phyloP scores from a whole-genome alignment of 2,113 vertebrate genomes.

The Loxodonta africana region DNA sequence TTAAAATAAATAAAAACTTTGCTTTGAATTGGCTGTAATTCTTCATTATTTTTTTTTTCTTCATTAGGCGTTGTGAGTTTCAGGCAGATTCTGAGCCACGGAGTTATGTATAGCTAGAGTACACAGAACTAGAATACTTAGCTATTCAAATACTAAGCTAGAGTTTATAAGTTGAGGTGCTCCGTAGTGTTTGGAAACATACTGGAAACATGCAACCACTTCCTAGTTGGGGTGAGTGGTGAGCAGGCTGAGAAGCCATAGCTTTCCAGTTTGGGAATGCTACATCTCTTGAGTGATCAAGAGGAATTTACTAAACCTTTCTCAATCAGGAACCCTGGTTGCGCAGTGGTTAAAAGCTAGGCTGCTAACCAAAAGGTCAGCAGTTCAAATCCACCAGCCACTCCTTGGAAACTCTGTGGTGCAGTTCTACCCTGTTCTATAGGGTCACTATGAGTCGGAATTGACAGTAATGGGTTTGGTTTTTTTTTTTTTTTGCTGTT shows the following conservation, averaged over 20 bases:
- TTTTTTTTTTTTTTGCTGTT: too few relatives aligned
- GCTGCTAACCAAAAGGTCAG: too few relatives aligned
- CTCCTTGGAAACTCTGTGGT: too few relatives aligned
- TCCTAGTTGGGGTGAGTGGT: not conserved
- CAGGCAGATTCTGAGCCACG: not conserved
- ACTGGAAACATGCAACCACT: not conserved
- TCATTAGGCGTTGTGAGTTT: not conserved
- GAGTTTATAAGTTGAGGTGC: not conserved
- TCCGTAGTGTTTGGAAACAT: not conserved
- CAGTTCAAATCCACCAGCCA: too few relatives aligned
- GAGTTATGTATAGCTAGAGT: not conserved
- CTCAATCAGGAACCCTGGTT: not conserved
- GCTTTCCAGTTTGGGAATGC: not conserved
- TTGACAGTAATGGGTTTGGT: too few relatives aligned
- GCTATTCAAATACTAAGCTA: too few relatives aligned
- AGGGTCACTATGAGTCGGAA: too few relatives aligned
- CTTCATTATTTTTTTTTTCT: too few relatives aligned
- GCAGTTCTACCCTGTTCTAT: too few relatives aligned
- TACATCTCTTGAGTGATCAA: not conserved
- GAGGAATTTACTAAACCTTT: not conserved
- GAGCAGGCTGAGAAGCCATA: not conserved
- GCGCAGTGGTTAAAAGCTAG: too few relatives aligned
- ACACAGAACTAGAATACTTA: not conserved
- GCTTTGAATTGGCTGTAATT: not conserved
- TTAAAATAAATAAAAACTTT: slow-evolving; percentile 33